These are phyloP conservation scores for Aleiodes alternator DNA, from an alignment of 2,888 invertebrate species.

Conservation along the genomic window DNA sequence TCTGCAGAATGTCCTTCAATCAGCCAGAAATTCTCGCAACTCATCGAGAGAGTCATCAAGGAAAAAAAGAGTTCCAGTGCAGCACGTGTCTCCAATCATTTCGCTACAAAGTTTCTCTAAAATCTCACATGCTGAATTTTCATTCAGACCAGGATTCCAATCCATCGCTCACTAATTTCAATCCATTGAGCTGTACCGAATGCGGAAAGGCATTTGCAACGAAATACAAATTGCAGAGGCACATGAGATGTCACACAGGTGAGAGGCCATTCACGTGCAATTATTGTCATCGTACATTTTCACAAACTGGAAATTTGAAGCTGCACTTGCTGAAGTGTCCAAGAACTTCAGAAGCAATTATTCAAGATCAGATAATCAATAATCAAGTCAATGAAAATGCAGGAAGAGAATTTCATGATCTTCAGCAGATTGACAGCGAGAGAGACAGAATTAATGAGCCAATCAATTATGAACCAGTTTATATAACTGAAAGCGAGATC, in stretches of 20 bases:
- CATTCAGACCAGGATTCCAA: conserved; percentile 61
- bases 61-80: conserved; percentile 69
- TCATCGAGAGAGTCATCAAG: conserved; percentile 69
- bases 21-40: conserved; percentile 70
- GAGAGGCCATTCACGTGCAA: conserved; percentile 69
- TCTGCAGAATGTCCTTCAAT: conserved; percentile 71
- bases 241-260: conserved; percentile 69
- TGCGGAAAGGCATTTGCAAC: conserved; percentile 72
- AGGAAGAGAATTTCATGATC: no score
- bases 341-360: conserved; percentile 38
- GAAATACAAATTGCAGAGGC: conserved; percentile 69
- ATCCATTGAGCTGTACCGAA: conserved; percentile 61
- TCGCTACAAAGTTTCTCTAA: conserved; percentile 69
- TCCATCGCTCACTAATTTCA: conserved; percentile 41
- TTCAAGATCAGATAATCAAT: conserved; percentile 54
- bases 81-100: conserved; percentile 71
- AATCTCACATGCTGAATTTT: conserved; percentile 70
- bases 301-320: conserved; percentile 71
- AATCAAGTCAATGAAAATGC: conserved; percentile 16
- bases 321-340: conserved; percentile 67
- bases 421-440: conserved; percentile 39
- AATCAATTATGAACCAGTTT: conserved; percentile 63
- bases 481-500: conserved; percentile 69
- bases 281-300: conserved; percentile 69
- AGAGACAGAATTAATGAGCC: conserved; percentile 33